These are phyloP conservation scores for Pyrocoelia pectoralis DNA, from an alignment of 2,888 invertebrate genomes.

Conservation along the genomic window DNA sequence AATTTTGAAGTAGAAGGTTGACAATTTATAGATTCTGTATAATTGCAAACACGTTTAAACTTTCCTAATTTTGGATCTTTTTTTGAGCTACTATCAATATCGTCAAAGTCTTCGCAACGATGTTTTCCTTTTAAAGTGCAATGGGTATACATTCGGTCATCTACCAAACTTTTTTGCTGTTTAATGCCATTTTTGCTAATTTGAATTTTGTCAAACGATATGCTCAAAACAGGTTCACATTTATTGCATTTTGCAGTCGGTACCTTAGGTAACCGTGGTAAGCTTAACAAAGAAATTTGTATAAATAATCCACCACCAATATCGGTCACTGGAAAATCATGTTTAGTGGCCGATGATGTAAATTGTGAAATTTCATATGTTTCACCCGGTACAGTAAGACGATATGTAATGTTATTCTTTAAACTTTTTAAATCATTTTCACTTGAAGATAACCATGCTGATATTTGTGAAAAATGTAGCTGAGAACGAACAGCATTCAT, in stretches of 20 bases:
- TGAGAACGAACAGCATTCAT: conserved; percentile 94
- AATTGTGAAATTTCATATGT: conserved; percentile 65
- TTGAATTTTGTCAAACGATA: conserved; percentile 39
- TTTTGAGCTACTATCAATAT: conserved; percentile 60
- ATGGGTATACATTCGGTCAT: conserved; percentile 75
- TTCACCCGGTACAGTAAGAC: conserved; percentile 73
- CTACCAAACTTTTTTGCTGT: conserved; percentile 60
- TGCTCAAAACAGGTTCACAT: conserved; percentile 43
- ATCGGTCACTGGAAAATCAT: conserved; percentile 76
- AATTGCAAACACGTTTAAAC: conserved; percentile 42
- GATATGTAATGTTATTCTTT: conserved; percentile 68
- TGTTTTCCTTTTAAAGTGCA: conserved; percentile 81
- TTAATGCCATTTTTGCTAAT: conserved; percentile 30
- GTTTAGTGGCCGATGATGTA: conserved; percentile 67
- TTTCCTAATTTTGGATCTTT: conserved; percentile 37
- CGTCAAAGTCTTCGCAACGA: conserved; percentile 77
- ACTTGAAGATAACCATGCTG: conserved; percentile 81
- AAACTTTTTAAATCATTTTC: conserved; percentile 53
- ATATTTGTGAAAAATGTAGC: conserved; percentile 95
- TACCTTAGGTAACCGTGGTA: conserved; percentile 78
- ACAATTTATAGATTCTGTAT: conserved; percentile 15
- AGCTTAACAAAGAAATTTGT: conserved; percentile 69
- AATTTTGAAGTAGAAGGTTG: conserved; percentile 33
- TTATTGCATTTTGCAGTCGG: conserved; percentile 68
- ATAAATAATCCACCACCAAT: conserved; percentile 71